Base-by-base conservation (phyloP, 2,113 vertebrate genomes). In the Pitta sordida region DNA sequence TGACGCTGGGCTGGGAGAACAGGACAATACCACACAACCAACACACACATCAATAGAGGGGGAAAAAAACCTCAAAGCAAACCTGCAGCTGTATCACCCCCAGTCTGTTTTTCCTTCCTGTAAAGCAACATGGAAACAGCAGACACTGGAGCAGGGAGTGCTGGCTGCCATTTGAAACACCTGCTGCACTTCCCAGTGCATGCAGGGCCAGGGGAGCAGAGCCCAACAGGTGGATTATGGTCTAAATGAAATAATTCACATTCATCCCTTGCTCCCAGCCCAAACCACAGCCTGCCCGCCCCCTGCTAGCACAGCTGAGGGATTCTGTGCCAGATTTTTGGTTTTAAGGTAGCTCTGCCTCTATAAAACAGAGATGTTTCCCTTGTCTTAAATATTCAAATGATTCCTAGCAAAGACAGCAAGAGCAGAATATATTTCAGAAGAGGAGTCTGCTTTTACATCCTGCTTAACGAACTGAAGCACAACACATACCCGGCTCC, bases 1-100 rank as follows among this genome's bases (percentile, higher is more conserved):
- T 0, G 5, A 58, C 11, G 7, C 34, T 7, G 1, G 34, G 18
- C 36, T 46, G 77, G 75, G 43, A 13, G 29, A 85, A 32, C 26
- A 37, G 68, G 52, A 60, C 19, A 51, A 1, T 53, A 37, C 36
- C 37, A 18, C 0, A 0, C 13, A 29, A 55, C 23, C 0, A 0
- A 41, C 30, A 62, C 32, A 59, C 36, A 19, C 5, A 62, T 30
- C 15, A 8, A 9, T 7, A 1, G 2, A 30, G 55, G 34, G 3
- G 3, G 3, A 2, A 24, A 67, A 63, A 64, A 9, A 21, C 13
- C 32, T 9, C 0, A 65, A 88, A 55, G 34, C 48, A 34, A 53
- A 81, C 30, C 48, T 52, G 34, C 65, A 30, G 43, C 37, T 23
- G 5, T 44, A 49, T 11, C 48, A 29, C 32, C n/a, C 51, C 71